phyloP scores from a whole-genome alignment of 2,797 vertebrate genomes.

The Sebastes matsubarae region DNA sequence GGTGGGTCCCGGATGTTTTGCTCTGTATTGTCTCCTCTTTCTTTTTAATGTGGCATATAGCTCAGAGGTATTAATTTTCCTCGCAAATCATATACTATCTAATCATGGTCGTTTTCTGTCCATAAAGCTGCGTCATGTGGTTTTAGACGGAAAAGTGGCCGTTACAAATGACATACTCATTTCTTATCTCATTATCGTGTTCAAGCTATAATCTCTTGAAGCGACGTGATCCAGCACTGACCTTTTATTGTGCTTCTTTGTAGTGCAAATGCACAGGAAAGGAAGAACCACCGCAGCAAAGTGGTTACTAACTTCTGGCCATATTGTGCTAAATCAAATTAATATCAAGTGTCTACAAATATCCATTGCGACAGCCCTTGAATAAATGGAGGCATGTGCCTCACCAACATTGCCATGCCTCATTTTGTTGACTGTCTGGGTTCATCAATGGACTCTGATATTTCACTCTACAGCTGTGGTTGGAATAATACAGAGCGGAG shows the following conservation, averaged over 20 bases:
- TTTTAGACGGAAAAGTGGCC: neutral
- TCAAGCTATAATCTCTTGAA: conserved; percentile 12
- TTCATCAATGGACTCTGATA: conserved; percentile 36
- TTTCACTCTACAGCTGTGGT: conserved; percentile 17
- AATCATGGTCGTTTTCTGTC: neutral
- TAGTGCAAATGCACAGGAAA: neutral
- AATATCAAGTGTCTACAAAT: conserved; percentile 13
- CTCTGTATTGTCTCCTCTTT: neutral
- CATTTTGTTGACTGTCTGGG: conserved; percentile 39
- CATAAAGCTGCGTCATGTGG: neutral
- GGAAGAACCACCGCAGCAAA: neutral
- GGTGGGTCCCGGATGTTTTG: neutral
- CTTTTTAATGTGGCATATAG: conserved; percentile 6
- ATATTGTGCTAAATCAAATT: neutral
- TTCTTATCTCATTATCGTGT: neutral
- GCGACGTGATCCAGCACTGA: neutral
- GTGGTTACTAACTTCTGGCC: neutral
- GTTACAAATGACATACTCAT: neutral
- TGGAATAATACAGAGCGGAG: neutral
- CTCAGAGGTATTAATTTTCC: neutral
- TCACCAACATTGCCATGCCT: neutral
- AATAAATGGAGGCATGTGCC: neutral
- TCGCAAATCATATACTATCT: neutral
- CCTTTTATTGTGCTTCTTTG: conserved; percentile 10
- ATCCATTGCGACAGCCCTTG: neutral